These are phyloP conservation scores for Zapus hudsonius DNA, from an alignment of 2,113 vertebrate species.

Conservation along the genomic window DNA sequence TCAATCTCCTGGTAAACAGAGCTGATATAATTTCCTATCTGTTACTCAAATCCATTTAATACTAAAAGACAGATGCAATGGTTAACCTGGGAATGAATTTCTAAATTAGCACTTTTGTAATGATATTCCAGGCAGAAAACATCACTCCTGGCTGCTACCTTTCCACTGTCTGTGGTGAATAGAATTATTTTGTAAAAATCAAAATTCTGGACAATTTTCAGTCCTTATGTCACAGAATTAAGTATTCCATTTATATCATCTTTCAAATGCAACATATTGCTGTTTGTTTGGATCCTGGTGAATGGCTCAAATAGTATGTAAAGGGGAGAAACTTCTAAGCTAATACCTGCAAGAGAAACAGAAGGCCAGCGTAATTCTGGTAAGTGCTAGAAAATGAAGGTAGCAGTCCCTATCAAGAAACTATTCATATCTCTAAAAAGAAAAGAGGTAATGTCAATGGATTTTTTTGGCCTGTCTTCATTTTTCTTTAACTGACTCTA, in stretches of 20 bases:
- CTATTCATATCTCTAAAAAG: background rate
- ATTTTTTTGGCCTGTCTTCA: background rate
- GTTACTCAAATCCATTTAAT: background rate
- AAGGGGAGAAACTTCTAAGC: background rate
- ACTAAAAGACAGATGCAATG: background rate
- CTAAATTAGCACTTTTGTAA: background rate
- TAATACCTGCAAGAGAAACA: slow-evolving; percentile 23
- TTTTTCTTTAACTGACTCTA: slow-evolving; percentile 19
- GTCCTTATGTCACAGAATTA: background rate
- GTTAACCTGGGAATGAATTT: background rate
- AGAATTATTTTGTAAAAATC: background rate
- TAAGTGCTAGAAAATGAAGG: background rate
- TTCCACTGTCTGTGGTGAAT: background rate
- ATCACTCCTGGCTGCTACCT: background rate
- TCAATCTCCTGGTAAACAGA: background rate
- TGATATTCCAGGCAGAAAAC: background rate
- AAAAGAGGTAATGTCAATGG: background rate
- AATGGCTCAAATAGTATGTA: slow-evolving; percentile 31
- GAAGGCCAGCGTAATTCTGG: background rate
- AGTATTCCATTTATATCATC: slow-evolving; percentile 20
- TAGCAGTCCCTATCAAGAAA: background rate
- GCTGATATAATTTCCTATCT: background rate
- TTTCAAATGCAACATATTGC: background rate
- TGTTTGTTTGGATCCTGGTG: background rate
- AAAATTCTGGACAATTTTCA: slow-evolving; percentile 13